phyloP scores from a whole-genome alignment of 2,888 invertebrate species.

The Acleris sparsana region DNA sequence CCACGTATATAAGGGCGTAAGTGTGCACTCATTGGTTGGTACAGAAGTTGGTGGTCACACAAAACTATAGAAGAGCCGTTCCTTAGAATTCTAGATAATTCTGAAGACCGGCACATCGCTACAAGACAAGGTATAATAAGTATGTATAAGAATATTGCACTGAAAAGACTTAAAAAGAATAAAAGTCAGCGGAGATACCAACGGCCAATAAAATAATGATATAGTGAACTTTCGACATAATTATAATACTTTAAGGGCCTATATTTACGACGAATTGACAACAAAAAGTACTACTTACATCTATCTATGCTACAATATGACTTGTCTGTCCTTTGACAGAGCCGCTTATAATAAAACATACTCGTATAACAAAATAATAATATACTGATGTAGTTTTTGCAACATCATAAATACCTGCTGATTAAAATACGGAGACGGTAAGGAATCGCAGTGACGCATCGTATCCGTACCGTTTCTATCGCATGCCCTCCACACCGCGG shows the following conservation, averaged over 20 bases:
- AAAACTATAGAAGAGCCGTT: too few species aligned
- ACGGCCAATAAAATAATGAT: conserved; percentile 24
- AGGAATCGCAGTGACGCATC: too few species aligned
- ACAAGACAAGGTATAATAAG: conserved; percentile 7
- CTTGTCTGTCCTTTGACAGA: conserved; percentile 32
- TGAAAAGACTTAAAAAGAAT: conserved; percentile 5
- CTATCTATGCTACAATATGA: conserved; percentile 25
- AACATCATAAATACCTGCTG: neutral
- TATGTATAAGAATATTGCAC: conserved; percentile 26
- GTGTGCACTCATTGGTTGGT: too few species aligned
- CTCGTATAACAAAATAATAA: conserved; percentile 30
- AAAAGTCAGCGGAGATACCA: conserved; percentile 23
- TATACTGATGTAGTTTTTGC: conserved; percentile 22
- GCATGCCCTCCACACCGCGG: too few species aligned
- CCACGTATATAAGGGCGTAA: too few species aligned
- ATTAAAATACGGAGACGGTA: too few species aligned
- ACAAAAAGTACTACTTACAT: conserved; percentile 35
- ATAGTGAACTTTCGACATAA: conserved; percentile 22
- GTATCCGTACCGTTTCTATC: too few species aligned
- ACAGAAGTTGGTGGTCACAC: too few species aligned
- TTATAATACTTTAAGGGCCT: conserved; percentile 32
- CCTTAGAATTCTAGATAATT: too few species aligned
- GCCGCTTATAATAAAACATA: conserved; percentile 18
- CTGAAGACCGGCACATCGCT: too few species aligned
- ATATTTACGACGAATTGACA: conserved; percentile 28